A percentile compares a stretch with the other conserved stretches of the same genome.
These are phyloP conservation scores for Drosophila murphyi DNA, from an alignment of 1,140 invertebrate species.

Conservation along the genomic window DNA sequence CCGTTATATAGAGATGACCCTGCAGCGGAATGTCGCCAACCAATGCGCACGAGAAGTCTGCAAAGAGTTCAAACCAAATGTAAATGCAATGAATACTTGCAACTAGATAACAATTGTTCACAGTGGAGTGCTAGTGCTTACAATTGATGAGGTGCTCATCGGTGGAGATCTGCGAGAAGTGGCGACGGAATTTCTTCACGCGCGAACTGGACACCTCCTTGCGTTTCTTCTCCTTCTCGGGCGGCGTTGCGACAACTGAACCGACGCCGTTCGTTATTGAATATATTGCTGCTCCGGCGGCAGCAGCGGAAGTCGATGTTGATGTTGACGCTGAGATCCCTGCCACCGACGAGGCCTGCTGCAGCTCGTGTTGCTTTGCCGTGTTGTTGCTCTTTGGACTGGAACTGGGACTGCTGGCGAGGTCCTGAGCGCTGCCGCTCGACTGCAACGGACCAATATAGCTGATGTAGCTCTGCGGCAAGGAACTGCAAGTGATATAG, in stretches of 20 bases:
- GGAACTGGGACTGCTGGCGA: conserved; percentile 39
- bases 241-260: conserved; percentile 24
- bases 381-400: conserved; percentile 40
- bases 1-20: conserved; percentile 96
- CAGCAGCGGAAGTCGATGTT: conserved; percentile 37
- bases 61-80: conserved; percentile 67
- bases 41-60: conserved; percentile 96
- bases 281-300: conserved; percentile 31
- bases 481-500: conserved; percentile 38
- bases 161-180: conserved; percentile 89
- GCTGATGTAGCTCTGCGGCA: conserved; percentile 46
- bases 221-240: conserved; percentile 84
- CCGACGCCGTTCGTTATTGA: conserved; percentile 26
- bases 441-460: conserved; percentile 40
- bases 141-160: conserved; percentile 92
- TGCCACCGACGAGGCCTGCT: conserved; percentile 46
- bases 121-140: conserved; percentile 83
- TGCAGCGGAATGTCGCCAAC: conserved; percentile 96
- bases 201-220: conserved; percentile 88
- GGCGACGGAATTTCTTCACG: conserved; percentile 90
- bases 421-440: conserved; percentile 45
- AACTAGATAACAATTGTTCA: conserved; percentile 25
- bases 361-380: conserved; percentile 54
- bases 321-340: conserved; percentile 14
- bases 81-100: too few species aligned